Percentiles rank a stretch among this genome's conserved stretches.
Evolutionary conservation across 1,140 invertebrate genomes (phyloP).

Genomic region (Nylanderia fulva): DNA sequence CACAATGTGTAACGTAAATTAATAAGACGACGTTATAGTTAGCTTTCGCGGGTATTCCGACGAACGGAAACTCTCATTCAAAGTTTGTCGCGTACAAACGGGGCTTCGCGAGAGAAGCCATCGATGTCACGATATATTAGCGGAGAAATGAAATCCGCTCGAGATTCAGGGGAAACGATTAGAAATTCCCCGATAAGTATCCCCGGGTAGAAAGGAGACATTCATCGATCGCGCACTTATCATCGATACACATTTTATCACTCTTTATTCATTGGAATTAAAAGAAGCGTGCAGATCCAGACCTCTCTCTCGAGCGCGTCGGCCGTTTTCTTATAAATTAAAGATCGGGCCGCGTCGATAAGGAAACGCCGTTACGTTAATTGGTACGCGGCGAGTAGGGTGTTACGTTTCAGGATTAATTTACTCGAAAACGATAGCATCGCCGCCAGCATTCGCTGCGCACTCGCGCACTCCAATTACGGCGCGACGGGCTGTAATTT

Average conservation of each 20-base stretch:
- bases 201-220: neutral
- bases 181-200: slow-evolving; percentile 30
- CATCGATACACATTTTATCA: slow-evolving; percentile 10
- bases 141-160: slow-evolving; percentile 16
- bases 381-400: slow-evolving; percentile 56
- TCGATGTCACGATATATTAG: slow-evolving; percentile 10
- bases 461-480: slow-evolving; percentile 56
- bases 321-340: slow-evolving; percentile 47
- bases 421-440: slow-evolving; percentile 71
- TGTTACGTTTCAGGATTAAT: slow-evolving; percentile 68
- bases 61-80: neutral
- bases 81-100: neutral
- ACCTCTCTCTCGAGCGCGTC: slow-evolving; percentile 20
- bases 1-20: neutral
- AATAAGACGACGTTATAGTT: neutral
- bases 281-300: slow-evolving; percentile 41
- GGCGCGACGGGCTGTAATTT: slow-evolving; percentile 50
- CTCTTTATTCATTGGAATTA: slow-evolving; percentile 54
- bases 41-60: neutral
- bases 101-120: neutral
- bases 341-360: slow-evolving; percentile 60
- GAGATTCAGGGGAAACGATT: slow-evolving; percentile 15
- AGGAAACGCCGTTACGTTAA: slow-evolving; percentile 71
- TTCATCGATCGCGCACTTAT: slow-evolving; percentile 39
- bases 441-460: slow-evolving; percentile 43